Evolutionary conservation across 2,113 vertebrate genomes (phyloP).

Genomic region (Bubalus kerabau): DNA sequence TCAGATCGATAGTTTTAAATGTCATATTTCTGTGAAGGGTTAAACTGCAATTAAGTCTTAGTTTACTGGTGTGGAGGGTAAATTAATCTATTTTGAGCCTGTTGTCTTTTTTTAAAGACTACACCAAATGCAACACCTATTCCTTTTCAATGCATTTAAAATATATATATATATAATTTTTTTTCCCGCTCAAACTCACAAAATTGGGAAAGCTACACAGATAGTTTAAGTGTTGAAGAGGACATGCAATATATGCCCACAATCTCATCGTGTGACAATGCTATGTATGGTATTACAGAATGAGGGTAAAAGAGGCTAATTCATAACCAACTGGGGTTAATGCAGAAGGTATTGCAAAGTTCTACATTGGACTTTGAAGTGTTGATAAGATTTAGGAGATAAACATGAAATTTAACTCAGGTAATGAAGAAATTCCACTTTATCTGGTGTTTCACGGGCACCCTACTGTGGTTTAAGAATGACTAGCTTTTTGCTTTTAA

Average conservation of each 20-base stretch:
- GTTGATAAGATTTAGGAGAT: not conserved
- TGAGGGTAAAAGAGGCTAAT: not conserved
- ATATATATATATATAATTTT: not conserved
- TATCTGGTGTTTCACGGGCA: not conserved
- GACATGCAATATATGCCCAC: not conserved
- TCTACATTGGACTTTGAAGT: not conserved
- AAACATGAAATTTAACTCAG: not conserved
- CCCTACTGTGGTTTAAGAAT: not conserved
- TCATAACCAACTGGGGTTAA: not conserved
- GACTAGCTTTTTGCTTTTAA: conserved; percentile 41
- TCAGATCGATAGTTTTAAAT: not conserved
- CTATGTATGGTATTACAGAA: not conserved
- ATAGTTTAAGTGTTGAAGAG: not conserved
- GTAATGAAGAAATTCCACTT: not conserved
- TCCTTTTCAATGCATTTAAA: not conserved
- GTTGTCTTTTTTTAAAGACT: not conserved
- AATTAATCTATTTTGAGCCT: not conserved
- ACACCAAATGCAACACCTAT: not conserved
- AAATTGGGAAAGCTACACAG: not conserved
- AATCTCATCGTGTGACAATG: not conserved
- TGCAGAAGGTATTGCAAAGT: not conserved
- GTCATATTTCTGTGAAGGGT: not conserved
- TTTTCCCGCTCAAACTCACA: not conserved
- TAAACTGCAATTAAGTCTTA: not conserved
- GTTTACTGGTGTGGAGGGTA: not conserved